Base-by-base conservation (phyloP, 2,797 vertebrate species). In the Rhinatrema bivittatum region DNA sequence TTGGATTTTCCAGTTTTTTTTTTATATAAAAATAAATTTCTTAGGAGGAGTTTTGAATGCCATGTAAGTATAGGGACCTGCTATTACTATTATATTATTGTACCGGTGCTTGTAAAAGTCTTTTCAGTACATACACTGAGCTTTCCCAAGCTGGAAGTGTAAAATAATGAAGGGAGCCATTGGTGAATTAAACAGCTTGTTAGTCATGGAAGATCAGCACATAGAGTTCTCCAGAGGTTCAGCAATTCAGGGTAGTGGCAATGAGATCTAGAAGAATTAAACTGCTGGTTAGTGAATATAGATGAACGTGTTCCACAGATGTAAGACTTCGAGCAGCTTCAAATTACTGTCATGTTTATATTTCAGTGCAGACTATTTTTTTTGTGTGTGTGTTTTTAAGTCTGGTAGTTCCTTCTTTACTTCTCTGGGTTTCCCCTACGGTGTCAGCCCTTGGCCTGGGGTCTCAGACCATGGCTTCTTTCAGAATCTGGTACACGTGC, bases 121-220 rank as follows among this genome's bases (percentile, higher is more conserved):
- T 27, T 70, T 63, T 64, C 47, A 48, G 44, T 56, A 30, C 28
- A n/a, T 46, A 40, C 14, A 17, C 32, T 63, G 37, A 47, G 33
- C 47, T 53, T 47, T 50, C 65, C 52, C 42, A 46, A 36, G 44
- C 33, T 53, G 46, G 48, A 53, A 21, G 32, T 53, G 26, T 60
- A 53, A 68, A 60, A 60, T 58, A 70, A 68, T 56, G 53, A 68
- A 64, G 46, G 35, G 56, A 60, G 37, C 29, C 36, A 53, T 13
- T 58, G 54, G 33, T 65, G 57, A 79, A 68, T 71, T 68, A 73
- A 68, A 51, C 25, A 70, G 50, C 53, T 65, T 70, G 54, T 72
- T 77, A 66, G 58, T 64, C 62, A 38, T 45, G 34, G 38, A 57
- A 19, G 26, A 60, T 72, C 13, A 19, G 42, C 56, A 44, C 25